Evolutionary conservation across 2,797 vertebrate species (phyloP), one percentile per base, ranked within the genome.

Genomic region (Tapirus indicus): DNA sequence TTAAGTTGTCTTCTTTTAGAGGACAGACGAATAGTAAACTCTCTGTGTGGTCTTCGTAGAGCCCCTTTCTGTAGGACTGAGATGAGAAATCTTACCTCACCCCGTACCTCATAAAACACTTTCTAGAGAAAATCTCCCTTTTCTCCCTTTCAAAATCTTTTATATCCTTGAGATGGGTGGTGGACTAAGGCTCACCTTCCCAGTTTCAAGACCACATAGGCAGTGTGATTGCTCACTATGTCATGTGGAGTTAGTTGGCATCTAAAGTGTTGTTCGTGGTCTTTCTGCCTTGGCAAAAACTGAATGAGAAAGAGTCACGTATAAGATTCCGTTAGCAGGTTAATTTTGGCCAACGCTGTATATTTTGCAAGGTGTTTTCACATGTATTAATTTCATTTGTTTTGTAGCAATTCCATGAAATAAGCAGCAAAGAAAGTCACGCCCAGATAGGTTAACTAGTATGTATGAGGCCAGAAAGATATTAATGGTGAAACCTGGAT

Each of bases 351-450:
- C 25, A 58, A 21, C n/a, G 32, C 74, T 68, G 6, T 41, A 41
- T 49, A 58, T 29, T 68, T 66, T 44, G 35, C 23, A 32, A 66
- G 78, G 78, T 66, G 56, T 83, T 94, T 92, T 68, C 29, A 23
- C 41, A 32, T 71, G 41, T 85, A 58, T 92, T 83, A 54, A 66
- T 95, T 94, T 95, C 32, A 49, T 75, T 89, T 94, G 56, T 74
- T 94, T 95, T 79, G 62, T 58, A 56, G 75, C 32, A 68, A 64
- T 83, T 84, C 27, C 62, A 38, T 69, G 69, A 79, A 79, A 89
- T 58, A 87, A 68, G 16, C 25, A 78, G 75, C 44, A 64, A 86
- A 68, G 47, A 69, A 21, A 6, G 7, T 68, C n/a, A 77, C 5
- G 1, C 44, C 49, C 47, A 89, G 11, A 8, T 25, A 54, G 23